phyloP scores from a whole-genome alignment of 2,113 vertebrate species.

The Catharus fuscescens region DNA sequence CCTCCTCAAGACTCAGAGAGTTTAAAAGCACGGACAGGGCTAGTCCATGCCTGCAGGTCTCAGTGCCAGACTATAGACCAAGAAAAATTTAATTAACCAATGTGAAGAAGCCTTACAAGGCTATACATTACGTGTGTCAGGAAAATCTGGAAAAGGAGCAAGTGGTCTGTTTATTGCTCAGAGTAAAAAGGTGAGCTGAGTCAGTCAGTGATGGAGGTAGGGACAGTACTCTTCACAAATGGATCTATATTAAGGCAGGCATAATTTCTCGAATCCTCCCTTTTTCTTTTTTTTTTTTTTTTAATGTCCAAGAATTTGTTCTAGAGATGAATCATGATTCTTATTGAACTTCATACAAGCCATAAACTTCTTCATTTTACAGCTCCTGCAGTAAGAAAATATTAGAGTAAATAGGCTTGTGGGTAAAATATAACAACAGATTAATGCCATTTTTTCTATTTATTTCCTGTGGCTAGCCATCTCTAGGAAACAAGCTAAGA shows the following conservation, averaged over 20 bases:
- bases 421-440: slow-evolving; percentile 1
- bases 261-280: neutral
- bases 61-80: neutral
- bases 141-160: neutral
- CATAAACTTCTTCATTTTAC: slow-evolving; percentile 22
- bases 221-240: neutral
- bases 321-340: slow-evolving; percentile 44
- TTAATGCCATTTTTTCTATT: slow-evolving; percentile 1
- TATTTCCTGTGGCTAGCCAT: neutral
- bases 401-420: slow-evolving; percentile 8
- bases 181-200: neutral
- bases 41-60: neutral
- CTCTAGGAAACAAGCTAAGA: neutral
- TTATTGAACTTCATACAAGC: slow-evolving; percentile 15
- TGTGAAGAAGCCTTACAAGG: neutral
- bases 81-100: neutral
- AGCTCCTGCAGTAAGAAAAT: slow-evolving; percentile 30
- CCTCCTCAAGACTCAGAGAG: neutral
- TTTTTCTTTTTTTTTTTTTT: neutral
- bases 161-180: neutral
- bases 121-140: neutral
- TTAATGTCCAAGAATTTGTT: slow-evolving; percentile 25
- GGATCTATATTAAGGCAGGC: neutral
- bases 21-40: neutral
- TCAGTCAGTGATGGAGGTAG: neutral